A percentile compares a stretch with the other conserved stretches of the same genome.
Conservation (phyloP, 2,113 vertebrate species). For the Equus przewalskii region DNA sequence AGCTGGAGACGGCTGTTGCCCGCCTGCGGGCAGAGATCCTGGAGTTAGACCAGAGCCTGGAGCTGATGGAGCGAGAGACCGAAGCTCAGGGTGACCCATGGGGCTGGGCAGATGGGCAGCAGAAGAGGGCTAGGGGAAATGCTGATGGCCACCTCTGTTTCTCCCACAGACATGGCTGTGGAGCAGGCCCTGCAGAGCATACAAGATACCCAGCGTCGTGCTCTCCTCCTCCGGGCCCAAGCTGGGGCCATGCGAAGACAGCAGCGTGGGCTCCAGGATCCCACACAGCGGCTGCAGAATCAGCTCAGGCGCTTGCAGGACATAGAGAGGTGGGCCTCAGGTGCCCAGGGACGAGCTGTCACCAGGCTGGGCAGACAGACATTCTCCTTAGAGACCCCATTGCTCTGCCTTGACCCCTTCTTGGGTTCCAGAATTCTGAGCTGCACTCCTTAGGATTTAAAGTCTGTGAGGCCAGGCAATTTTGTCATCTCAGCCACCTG, state of each 20-base stretch:
- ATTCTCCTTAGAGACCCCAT: background rate
- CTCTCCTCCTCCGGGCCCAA: slow-evolving; percentile 81
- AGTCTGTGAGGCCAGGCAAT: background rate
- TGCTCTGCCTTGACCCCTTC: background rate
- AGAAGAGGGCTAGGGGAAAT: background rate
- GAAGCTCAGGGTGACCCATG: slow-evolving; percentile 87
- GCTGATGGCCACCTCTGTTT: background rate
- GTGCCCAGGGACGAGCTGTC: background rate
- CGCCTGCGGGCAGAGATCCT: slow-evolving; percentile 89
- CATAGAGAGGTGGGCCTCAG: slow-evolving; percentile 74
- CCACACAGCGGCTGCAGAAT: slow-evolving; percentile 62
- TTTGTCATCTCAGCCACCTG: slow-evolving; percentile 26
- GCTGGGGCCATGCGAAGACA: slow-evolving; percentile 66
- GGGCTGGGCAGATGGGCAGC: background rate
- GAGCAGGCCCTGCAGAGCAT: slow-evolving; percentile 71
- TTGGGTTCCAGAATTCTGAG: slow-evolving; percentile 20
- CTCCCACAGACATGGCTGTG: slow-evolving; percentile 60
- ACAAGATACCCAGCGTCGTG: slow-evolving; percentile 65
- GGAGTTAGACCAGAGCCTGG: slow-evolving; percentile 90
- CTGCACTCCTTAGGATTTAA: background rate
- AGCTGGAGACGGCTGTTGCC: slow-evolving; percentile 87
- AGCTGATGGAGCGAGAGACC: slow-evolving; percentile 88
- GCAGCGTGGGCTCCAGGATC: slow-evolving; percentile 41
- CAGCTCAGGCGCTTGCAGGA: slow-evolving; percentile 78
- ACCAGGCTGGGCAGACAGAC: background rate